Evolutionary conservation across 2,113 vertebrate genomes (phyloP).

Genomic region (Toxotes jaculatrix): DNA sequence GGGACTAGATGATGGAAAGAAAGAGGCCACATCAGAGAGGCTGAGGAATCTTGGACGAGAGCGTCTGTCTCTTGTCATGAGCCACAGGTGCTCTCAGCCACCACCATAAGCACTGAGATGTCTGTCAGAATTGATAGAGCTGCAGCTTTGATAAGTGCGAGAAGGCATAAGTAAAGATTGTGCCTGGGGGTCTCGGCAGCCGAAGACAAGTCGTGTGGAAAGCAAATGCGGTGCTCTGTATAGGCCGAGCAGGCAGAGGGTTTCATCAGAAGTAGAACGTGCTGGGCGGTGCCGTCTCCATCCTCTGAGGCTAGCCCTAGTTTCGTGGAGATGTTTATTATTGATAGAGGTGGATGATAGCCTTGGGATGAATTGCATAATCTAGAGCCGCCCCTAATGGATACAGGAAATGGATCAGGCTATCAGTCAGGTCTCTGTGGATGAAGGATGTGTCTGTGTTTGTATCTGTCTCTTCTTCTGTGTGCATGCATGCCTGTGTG

Average conservation of each 20-base stretch:
- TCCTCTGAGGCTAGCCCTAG: constrained; percentile 79
- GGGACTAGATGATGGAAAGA: constrained; percentile 13
- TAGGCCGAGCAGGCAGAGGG: constrained; percentile 37
- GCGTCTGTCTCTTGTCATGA: constrained; percentile 66
- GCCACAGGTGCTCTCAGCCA: constrained; percentile 71
- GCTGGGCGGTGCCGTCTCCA: constrained; percentile 68
- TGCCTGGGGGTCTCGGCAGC: constrained; percentile 35
- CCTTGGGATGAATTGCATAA: constrained; percentile 82
- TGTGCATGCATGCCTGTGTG: constrained; percentile 5
- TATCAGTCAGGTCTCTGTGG: constrained; percentile 73
- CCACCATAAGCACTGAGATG: constrained; percentile 43
- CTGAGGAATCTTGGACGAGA: constrained; percentile 31
- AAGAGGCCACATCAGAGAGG: constrained; percentile 19
- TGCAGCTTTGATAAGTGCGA: constrained; percentile 59
- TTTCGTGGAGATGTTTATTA: constrained; percentile 81
- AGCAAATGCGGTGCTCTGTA: constrained; percentile 22
- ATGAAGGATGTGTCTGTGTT: constrained; percentile 68
- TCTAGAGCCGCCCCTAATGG: constrained; percentile 80
- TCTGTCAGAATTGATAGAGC: constrained; percentile 61
- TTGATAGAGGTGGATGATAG: constrained; percentile 83
- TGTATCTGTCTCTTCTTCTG: constrained; percentile 39
- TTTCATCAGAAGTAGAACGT: constrained; percentile 72
- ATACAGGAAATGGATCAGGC: constrained; percentile 83
- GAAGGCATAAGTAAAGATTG: constrained; percentile 57
- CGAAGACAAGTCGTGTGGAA: constrained; percentile 48